A percentile compares a stretch with the other conserved stretches of the same genome.
phyloP scores from a whole-genome alignment of 2,797 vertebrate genomes.

The Melanotaenia trifasciata region DNA sequence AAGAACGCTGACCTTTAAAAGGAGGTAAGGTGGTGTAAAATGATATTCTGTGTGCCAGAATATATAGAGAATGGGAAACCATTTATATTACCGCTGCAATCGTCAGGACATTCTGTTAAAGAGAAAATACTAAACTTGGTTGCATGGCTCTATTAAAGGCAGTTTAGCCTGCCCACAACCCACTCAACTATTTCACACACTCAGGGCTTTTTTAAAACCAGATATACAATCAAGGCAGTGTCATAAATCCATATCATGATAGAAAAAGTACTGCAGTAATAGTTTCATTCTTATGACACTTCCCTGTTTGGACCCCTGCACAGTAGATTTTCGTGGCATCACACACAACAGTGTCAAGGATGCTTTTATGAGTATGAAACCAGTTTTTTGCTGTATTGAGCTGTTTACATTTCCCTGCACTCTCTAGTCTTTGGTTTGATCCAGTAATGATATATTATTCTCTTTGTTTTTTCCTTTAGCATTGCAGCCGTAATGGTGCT shows the following conservation, averaged over 20 bases:
- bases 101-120: conserved; percentile 41
- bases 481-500: conserved; percentile 54
- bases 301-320: conserved; percentile 22
- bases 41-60: conserved; percentile 37
- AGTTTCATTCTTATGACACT: conserved; percentile 27
- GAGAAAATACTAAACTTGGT: conserved; percentile 38
- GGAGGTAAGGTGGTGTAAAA: conserved; percentile 44
- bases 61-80: conserved; percentile 18
- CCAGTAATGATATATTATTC: conserved; percentile 52
- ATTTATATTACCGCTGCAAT: conserved; percentile 51
- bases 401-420: conserved; percentile 21
- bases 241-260: conserved; percentile 56
- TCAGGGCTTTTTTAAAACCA: conserved; percentile 45
- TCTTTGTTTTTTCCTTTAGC: conserved; percentile 53
- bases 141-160: conserved; percentile 35
- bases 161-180: conserved; percentile 19
- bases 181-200: conserved; percentile 47
- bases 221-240: conserved; percentile 49
- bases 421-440: conserved; percentile 45
- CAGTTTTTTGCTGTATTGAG: conserved; percentile 12
- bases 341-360: conserved; percentile 42
- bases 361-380: conserved; percentile 37
- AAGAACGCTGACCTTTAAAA: conserved; percentile 67
- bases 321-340: conserved; percentile 26
- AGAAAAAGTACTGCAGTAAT: conserved; percentile 29